Evolutionary conservation across 2,888 invertebrate genomes (phyloP).

Genomic region (Caenorhabditis panamensis): DNA sequence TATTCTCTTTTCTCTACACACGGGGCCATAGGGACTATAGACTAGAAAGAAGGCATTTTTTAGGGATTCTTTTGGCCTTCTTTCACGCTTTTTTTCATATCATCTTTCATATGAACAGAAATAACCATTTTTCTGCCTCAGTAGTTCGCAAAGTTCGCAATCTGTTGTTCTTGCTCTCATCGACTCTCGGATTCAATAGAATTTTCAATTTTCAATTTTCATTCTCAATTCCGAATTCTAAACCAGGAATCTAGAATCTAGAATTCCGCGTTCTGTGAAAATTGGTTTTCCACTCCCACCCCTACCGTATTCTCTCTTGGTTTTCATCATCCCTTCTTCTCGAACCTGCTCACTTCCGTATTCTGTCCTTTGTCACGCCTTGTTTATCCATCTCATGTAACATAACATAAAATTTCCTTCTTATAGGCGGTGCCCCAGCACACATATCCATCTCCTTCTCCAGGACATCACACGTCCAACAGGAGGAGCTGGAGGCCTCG

Average conservation of each 20-base stretch:
- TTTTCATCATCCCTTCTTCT: background rate
- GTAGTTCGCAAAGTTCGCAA: too few species aligned
- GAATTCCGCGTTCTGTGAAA: background rate
- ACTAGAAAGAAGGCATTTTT: too few species aligned
- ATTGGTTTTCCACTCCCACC: background rate
- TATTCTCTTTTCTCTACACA: background rate
- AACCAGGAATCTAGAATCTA: too few species aligned
- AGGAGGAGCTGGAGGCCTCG: constrained; percentile 40
- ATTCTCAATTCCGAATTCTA: too few species aligned
- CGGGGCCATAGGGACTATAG: too few species aligned
- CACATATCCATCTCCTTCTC: background rate
- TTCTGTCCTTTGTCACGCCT: background rate
- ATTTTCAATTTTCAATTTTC: too few species aligned
- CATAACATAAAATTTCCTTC: constrained; percentile 37
- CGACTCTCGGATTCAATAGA: constrained; percentile 35
- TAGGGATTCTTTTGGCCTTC: too few species aligned
- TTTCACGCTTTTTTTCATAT: constrained; percentile 53
- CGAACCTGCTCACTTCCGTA: background rate
- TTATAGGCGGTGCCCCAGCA: constrained; percentile 51
- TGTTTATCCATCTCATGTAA: constrained; percentile 20
- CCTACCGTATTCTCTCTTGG: too few species aligned
- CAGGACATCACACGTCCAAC: constrained; percentile 13
- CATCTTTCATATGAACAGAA: constrained; percentile 23
- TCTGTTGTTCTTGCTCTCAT: constrained; percentile 10
- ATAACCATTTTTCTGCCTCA: constrained; percentile 27